Evolutionary conservation across 1,140 invertebrate genomes (phyloP), one percentile per base, ranked within the genome.

Genomic region (Hyles euphorbiae): DNA sequence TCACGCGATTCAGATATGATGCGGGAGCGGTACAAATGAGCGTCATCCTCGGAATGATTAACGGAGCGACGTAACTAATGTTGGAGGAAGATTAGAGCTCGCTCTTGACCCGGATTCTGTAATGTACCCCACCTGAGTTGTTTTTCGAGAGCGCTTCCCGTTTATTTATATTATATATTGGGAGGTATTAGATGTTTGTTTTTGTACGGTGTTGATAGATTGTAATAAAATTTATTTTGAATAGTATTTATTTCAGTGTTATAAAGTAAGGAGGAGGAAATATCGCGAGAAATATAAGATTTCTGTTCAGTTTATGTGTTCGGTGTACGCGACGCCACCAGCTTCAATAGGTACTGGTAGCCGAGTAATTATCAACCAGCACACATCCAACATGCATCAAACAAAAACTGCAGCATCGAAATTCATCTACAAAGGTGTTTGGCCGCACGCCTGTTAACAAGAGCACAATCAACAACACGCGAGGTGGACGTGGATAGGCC

Each of bases 301-400:
- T 22, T 1, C 1, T 22, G 22, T 22, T 22, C 22, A 1, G 22
- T 22, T 22, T 22, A 22, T 22, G 22, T 22, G 22, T 22, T 22
- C 22, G 22, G 22, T 22, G 22, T 22, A 22, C 22, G 22, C 22
- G 22, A 22, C 8, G 36, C 34, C n/a, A 6, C 11, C 12, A 44
- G 53, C 52, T 46, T 56, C 56, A 69, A 65, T 69, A 63, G 67
- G 65, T 70, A 65, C 64, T 70, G 61, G 58, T 32, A 59, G 34
- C 58, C 50, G 56, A 68, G 62, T 72, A 72, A 75, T 72, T 72
- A 75, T 70, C 63, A 61, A 47, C 34, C 49, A 43, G 60, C 57
- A 75, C 22, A 22, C 22, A 22, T 22, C 22, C 22, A 22, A 22
- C 22, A 22, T 22, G 22, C 2, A 22, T 22, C 22, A 22, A 22